Base-by-base conservation (phyloP, 1,140 invertebrate genomes). In the Zaprionus taronus region DNA sequence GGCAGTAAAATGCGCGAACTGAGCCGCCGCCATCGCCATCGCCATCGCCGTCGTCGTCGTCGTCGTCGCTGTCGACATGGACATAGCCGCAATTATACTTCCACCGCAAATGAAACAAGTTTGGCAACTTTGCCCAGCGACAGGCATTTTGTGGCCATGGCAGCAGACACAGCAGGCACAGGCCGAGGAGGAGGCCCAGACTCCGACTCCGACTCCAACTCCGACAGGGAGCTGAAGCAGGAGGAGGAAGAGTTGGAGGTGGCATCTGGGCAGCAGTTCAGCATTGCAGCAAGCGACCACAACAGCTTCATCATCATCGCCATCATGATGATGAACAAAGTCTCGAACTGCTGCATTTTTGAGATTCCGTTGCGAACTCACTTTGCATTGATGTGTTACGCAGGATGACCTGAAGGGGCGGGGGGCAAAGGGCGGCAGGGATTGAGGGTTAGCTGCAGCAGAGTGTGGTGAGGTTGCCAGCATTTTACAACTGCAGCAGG, bases 51-150 rank as follows among this genome's bases (percentile, higher is more conserved):
- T 55, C 49, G 62, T 51, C 49, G 66, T 66, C 61, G 55, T 47
- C 72, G 61, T 51, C 51, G 77, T 57, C 36, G 36, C 12, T 5
- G 14, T 26, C 47, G 73, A 56, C 64, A 31, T 55, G 76, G 69
- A 60, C 65, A 75, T 72, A 72, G 76, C 72, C 79, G 79, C 85
- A 85, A 85, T 85, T 89, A 89, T 89, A 90, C 81, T 82, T 85
- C 72, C 79, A 82, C 86, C 82, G 86, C 86, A 90, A 90, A 90
- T 91, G 82, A 90, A 90, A 90, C 85, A 85, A 90, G 85, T 90
- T 90, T 89, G 85, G 85, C 85, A 89, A 89, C 85, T 89, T 89
- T 79, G 49, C 53, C 60, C 85, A 90, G 70, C 81, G 79, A 81
- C 84, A 85, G 81, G 81, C 84, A 89, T 81, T 89, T 85, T 81